Percentiles rank a stretch among this genome's conserved stretches.
Evolutionary conservation across 2,113 vertebrate genomes (phyloP).

Genomic region (Abramis brama): DNA sequence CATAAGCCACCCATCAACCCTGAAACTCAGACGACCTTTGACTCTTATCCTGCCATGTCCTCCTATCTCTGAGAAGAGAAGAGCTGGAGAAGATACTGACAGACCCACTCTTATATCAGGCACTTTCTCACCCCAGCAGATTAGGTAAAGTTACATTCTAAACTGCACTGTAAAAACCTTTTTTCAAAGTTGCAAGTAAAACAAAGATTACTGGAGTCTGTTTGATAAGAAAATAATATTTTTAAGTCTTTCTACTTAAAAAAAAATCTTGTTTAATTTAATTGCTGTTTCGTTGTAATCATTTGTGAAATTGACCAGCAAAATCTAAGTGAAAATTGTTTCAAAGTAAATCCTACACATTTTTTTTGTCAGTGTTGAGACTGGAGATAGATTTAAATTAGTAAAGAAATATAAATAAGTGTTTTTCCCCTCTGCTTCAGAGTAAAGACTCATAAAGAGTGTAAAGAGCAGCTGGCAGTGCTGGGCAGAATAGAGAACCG

Average conservation of each 20-base stretch:
- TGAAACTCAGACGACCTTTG: conserved; percentile 75
- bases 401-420: not conserved
- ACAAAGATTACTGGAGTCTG: no score
- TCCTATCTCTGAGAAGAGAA: conserved; percentile 77
- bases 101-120: conserved; percentile 55
- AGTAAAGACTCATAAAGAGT: conserved; percentile 69
- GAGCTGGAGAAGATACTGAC: conserved; percentile 54
- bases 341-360: no score
- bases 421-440: conserved; percentile 61
- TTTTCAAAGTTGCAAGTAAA: no score
- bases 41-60: conserved; percentile 81
- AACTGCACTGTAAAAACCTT: not conserved
- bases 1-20: conserved; percentile 78
- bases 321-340: no score
- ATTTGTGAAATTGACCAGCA: no score
- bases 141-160: conserved; percentile 17
- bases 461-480: conserved; percentile 74
- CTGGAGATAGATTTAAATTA: not conserved
- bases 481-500: conserved; percentile 77
- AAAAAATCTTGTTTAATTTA: no score
- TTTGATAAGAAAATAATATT: no score
- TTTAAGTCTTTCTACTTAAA: no score
- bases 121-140: not conserved
- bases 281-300: not conserved
- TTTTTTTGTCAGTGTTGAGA: not conserved